Evolutionary conservation across 2,113 vertebrate species (phyloP).

Genomic region (Nibea coibor): DNA sequence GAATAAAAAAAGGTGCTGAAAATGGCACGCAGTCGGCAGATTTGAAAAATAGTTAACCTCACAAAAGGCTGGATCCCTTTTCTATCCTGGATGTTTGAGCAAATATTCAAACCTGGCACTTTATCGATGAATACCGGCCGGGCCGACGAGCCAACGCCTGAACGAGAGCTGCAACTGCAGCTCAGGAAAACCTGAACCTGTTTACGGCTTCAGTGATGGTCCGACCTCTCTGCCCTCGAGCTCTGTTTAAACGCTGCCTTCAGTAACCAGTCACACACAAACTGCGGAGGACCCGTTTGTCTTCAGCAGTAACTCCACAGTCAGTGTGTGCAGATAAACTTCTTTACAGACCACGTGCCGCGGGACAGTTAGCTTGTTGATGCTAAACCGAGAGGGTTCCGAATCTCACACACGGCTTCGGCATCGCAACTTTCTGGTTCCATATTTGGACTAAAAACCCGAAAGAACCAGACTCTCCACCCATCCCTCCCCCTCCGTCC

Average conservation of each 20-base stretch:
- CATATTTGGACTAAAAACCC: constrained; percentile 4
- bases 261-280: too few relatives aligned
- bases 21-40: constrained; percentile 38
- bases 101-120: constrained; percentile 60
- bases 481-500: neutral
- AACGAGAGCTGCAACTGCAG: constrained; percentile 21
- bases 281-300: too few relatives aligned
- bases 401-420: constrained; percentile 12
- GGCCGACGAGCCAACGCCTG: neutral
- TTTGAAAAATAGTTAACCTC: constrained; percentile 11
- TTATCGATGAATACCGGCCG: constrained; percentile 27
- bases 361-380: constrained; percentile 32
- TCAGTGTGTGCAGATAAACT: too few relatives aligned
- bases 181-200: too few relatives aligned
- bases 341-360: neutral
- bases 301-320: too few relatives aligned
- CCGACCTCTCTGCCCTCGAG: too few relatives aligned
- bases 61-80: constrained; percentile 18
- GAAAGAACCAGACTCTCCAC: neutral
- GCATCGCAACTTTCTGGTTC: neutral
- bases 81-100: constrained; percentile 2
- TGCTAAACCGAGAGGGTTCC: constrained; percentile 35
- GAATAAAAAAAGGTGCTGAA: constrained; percentile 26
- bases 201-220: too few relatives aligned
- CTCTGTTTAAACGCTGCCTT: too few relatives aligned